Evolutionary conservation across 2,888 invertebrate species (phyloP), one percentile per base, ranked within the genome.

Genomic region (Luffia ferchaultella): DNA sequence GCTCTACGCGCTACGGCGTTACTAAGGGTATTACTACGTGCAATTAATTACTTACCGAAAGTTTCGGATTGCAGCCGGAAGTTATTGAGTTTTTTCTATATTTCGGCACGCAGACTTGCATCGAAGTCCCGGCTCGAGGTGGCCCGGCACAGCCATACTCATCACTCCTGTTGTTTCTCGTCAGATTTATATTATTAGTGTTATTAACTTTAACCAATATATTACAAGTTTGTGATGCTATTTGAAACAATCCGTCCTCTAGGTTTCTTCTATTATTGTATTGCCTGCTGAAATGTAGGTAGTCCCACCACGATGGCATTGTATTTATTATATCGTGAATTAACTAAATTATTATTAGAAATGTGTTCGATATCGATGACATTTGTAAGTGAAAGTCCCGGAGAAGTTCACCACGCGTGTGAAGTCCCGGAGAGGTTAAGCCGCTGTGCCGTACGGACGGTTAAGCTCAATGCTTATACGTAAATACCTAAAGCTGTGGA

Each of bases 211-310:
- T 90, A 51, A 92, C 90, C 54, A 92, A 76, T 57, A 92, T 89
- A 67, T 90, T 91, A 64, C 91, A 92, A 51, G 92, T 91, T 68
- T 92, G 92, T 15, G 91, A 90, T 2, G 91, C 91, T 57, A 92
- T 92, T 80, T 91, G 91, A 65, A 91, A 90, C 30, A 92, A 78
- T 3, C 92, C 92, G 63, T 91, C 91, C 63, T 91, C 90, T 56
- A 92, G 70, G 68, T 90, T 90, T 49, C 88, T 82, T 58, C 87
- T 87, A 59, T 85, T 85, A 51, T 82, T 72, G 58, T 85, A 83
- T 59, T 75, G 76, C 45, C 83, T 61, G 56, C 82, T 84, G 59
- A 85, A 76, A 56, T 78, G 79, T 52, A 88, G 76, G 62, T 87
- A 85, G 65, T 88, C 88, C 87, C 88, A 88, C 72, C 87, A 85